phyloP scores from a whole-genome alignment of 2,113 vertebrate species.

The Ptilonorhynchus violaceus region DNA sequence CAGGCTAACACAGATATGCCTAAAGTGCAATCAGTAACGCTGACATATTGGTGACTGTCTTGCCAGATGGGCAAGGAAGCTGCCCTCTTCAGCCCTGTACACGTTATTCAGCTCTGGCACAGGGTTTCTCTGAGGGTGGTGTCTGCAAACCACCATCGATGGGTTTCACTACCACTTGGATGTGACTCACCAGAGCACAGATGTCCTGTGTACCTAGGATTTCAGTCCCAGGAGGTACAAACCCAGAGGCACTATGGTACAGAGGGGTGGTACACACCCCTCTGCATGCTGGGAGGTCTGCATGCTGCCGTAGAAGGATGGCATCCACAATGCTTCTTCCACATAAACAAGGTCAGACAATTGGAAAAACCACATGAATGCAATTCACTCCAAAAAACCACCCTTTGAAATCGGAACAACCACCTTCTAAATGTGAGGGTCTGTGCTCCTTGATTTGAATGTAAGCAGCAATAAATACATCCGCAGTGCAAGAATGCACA shows the following conservation, averaged over 20 bases:
- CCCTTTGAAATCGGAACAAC: neutral
- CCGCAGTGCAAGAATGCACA: neutral
- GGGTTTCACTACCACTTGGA: neutral
- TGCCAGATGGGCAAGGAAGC: neutral
- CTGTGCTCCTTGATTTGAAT: neutral
- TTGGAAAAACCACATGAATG: neutral
- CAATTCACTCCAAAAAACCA: neutral
- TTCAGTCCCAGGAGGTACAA: neutral
- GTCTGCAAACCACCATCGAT: rapidly evolving
- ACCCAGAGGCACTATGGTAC: neutral
- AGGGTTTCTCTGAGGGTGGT: neutral
- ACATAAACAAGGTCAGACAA: neutral
- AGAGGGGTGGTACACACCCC: neutral
- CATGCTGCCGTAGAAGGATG: neutral
- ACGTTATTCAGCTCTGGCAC: neutral
- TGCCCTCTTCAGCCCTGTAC: neutral
- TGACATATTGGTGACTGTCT: neutral
- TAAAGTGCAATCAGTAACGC: neutral
- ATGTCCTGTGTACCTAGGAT: neutral
- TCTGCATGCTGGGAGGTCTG: neutral
- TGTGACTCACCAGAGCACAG: neutral
- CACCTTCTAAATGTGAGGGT: neutral
- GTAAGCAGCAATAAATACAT: neutral
- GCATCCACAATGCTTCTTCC: neutral
- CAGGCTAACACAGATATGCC: neutral